Conservation (phyloP, 2,113 vertebrate genomes). For the Columba janthina region DNA sequence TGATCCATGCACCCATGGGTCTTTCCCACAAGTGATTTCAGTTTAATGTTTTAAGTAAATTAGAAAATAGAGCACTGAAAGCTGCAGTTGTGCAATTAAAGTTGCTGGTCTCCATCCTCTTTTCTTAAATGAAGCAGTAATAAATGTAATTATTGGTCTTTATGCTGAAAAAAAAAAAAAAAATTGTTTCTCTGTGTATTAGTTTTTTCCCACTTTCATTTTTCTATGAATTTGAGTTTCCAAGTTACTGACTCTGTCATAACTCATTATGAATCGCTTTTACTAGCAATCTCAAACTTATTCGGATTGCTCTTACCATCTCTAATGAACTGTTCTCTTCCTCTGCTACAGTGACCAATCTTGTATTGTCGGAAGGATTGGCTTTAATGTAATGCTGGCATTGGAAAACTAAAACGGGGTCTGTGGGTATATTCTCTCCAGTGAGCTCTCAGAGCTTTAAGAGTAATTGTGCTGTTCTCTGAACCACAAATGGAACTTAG, state of each 20-base stretch:
- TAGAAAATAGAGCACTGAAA: not conserved
- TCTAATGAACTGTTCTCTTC: not conserved
- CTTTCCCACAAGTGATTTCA: not conserved
- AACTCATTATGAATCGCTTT: not conserved
- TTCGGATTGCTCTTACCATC: not conserved
- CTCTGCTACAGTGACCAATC: not conserved
- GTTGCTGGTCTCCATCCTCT: not conserved
- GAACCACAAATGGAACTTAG: not conserved
- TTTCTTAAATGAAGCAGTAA: not conserved
- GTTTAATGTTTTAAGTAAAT: not conserved
- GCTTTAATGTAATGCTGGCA: not conserved
- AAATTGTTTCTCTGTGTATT: not conserved
- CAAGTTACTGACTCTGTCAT: not conserved
- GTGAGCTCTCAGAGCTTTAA: not conserved
- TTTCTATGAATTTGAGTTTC: not conserved
- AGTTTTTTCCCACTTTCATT: not conserved
- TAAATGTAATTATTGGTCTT: not conserved
- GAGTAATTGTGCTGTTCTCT: not conserved
- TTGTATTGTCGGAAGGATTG: not conserved
- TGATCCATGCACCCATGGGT: fast-evolving
- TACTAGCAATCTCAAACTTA: not conserved
- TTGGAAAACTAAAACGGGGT: not conserved
- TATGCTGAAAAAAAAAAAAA: not conserved
- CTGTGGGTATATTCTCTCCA: not conserved
- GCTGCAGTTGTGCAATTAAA: not conserved